Conservation (phyloP, 2,113 vertebrate genomes). For the Forbesichthys agassizii region DNA sequence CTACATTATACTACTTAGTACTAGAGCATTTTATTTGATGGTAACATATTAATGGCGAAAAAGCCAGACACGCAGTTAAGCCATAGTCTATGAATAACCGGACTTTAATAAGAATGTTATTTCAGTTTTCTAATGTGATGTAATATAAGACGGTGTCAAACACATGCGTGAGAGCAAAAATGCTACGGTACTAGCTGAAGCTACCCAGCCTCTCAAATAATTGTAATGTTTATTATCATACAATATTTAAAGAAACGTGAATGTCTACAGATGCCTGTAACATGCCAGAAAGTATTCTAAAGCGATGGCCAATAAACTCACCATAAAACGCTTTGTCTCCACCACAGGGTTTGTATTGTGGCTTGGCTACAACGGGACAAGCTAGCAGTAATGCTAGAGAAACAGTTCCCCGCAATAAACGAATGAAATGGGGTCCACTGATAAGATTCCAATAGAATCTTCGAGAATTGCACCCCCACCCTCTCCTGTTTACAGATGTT, state of each 20-base stretch:
- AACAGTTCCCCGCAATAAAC: constrained; percentile 55
- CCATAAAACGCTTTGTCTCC: constrained; percentile 54
- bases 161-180: no score
- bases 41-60: no score
- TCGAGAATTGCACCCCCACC: constrained; percentile 71
- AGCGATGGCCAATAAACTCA: constrained; percentile 54
- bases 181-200: no score
- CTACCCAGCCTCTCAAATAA: no score
- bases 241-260: constrained; percentile 10
- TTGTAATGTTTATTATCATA: constrained; percentile 31
- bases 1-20: background rate
- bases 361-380: constrained; percentile 28
- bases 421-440: constrained; percentile 64
- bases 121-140: background rate
- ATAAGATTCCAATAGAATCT: constrained; percentile 67
- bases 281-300: constrained; percentile 6
- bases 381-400: constrained; percentile 41
- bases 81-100: no score
- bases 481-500: constrained; percentile 50
- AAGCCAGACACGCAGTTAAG: background rate
- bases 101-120: background rate
- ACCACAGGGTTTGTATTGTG: constrained; percentile 41
- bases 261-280: constrained; percentile 10
- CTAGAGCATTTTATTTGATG: no score
- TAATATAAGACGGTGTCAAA: no score